phyloP scores from a whole-genome alignment of 1,140 invertebrate genomes.

The Tyrophagus putrescentiae region DNA sequence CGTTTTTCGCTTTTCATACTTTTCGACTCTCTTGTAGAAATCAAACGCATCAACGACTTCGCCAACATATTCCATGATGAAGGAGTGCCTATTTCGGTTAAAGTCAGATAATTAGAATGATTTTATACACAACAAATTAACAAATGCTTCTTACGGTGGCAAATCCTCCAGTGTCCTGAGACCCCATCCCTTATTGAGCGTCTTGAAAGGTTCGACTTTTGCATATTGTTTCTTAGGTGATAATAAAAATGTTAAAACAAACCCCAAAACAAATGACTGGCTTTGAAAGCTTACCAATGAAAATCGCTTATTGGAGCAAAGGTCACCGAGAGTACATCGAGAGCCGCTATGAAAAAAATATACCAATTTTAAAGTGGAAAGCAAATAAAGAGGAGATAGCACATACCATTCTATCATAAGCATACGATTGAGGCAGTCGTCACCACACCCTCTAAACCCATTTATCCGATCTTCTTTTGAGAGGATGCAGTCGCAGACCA shows the following conservation, averaged over 20 bases:
- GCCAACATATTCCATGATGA: conserved; percentile 96
- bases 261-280: neutral
- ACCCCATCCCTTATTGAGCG: conserved; percentile 84
- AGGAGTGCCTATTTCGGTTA: conserved; percentile 66
- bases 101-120: conserved; percentile 28
- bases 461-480: conserved; percentile 68
- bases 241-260: conserved; percentile 15
- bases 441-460: conserved; percentile 73
- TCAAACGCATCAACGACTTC: conserved; percentile 82
- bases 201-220: conserved; percentile 69
- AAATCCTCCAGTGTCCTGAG: conserved; percentile 61
- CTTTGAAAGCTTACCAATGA: conserved; percentile 45
- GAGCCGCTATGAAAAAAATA: conserved; percentile 49
- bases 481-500: conserved; percentile 87
- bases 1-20: conserved; percentile 78
- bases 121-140: neutral
- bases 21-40: conserved; percentile 70
- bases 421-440: conserved; percentile 88
- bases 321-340: conserved; percentile 64
- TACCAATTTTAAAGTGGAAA: neutral
- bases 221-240: conserved; percentile 50
- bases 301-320: conserved; percentile 86
- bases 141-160: conserved; percentile 43
- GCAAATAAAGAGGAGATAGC: conserved; percentile 1
- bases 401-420: conserved; percentile 92